These are phyloP conservation scores for Diabrotica balteata DNA, from an alignment of 2,888 invertebrate genomes.

Conservation along the genomic window DNA sequence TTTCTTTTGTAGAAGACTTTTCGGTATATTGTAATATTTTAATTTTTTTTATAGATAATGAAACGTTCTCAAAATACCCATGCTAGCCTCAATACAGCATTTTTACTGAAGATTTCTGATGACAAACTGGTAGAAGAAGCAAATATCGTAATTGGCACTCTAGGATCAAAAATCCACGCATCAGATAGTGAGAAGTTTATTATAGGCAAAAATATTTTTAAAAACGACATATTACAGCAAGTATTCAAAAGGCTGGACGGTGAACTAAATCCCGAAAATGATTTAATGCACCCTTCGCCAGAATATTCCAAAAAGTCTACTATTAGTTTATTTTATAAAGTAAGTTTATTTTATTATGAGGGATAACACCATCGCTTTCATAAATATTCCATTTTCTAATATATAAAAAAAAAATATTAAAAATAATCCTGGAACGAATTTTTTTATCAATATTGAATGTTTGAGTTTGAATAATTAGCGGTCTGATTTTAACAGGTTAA, in stretches of 20 bases:
- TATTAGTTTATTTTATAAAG: slow-evolving; percentile 80
- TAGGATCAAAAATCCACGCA: slow-evolving; percentile 64
- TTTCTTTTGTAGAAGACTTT: no score
- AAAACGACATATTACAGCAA: slow-evolving; percentile 56
- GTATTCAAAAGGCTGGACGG: slow-evolving; percentile 61
- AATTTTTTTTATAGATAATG: slow-evolving; percentile 66
- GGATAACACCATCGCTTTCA: no score
- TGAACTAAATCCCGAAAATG: slow-evolving; percentile 70
- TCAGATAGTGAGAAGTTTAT: slow-evolving; percentile 61
- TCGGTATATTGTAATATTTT: no score
- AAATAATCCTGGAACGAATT: no score
- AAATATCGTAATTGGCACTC: slow-evolving; percentile 71
- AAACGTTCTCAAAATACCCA: slow-evolving; percentile 75
- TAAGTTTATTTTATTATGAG: slow-evolving; percentile 46
- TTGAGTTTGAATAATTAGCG: no score
- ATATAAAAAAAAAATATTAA: no score
- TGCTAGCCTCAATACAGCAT: slow-evolving; percentile 76
- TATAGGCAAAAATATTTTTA: slow-evolving; percentile 56
- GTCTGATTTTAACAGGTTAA: no score
- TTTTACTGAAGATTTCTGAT: slow-evolving; percentile 67
- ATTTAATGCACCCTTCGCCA: slow-evolving; percentile 71
- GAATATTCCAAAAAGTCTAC: slow-evolving; percentile 75
- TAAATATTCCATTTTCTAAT: no score
- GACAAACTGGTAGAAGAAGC: slow-evolving; percentile 59
- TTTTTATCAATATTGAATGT: no score